Percentiles rank a stretch among this genome's conserved stretches.
Evolutionary conservation across 2,113 vertebrate species (phyloP).

Genomic region (Morone chrysops): DNA sequence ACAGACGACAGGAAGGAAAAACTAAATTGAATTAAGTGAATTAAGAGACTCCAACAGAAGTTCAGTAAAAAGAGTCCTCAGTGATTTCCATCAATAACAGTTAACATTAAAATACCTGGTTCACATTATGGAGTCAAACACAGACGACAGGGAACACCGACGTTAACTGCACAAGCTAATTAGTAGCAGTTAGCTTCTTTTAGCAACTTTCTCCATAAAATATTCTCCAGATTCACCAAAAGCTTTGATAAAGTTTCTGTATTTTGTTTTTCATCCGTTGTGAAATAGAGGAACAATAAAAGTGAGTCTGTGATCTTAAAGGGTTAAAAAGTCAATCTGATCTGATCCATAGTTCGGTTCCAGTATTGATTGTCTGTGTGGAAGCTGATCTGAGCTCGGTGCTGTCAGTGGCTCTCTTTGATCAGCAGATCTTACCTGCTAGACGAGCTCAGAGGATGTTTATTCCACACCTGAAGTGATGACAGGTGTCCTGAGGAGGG

Average conservation of each 20-base stretch:
- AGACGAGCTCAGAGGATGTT: constrained; percentile 77
- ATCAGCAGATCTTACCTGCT: constrained; percentile 71
- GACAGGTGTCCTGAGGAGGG: constrained; percentile 73
- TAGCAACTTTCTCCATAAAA: no score
- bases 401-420: constrained; percentile 66
- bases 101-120: no score
- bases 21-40: background rate
- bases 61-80: background rate
- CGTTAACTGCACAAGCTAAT: no score
- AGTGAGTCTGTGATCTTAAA: no score
- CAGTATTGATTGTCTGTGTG: background rate
- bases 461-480: constrained; percentile 80
- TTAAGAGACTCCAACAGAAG: no score
- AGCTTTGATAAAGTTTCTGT: no score
- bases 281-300: no score
- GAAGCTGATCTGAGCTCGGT: constrained; percentile 29
- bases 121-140: no score
- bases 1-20: constrained; percentile 36
- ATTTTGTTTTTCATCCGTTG: no score
- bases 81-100: background rate
- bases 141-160: no score
- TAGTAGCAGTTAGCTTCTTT: no score
- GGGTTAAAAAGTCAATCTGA: background rate
- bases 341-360: background rate
- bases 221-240: no score